Evolutionary conservation across 30 jellyfish, hydroid and myxozoan genomes (phyloP).

Genomic region (Turritopsis dohrnii): DNA sequence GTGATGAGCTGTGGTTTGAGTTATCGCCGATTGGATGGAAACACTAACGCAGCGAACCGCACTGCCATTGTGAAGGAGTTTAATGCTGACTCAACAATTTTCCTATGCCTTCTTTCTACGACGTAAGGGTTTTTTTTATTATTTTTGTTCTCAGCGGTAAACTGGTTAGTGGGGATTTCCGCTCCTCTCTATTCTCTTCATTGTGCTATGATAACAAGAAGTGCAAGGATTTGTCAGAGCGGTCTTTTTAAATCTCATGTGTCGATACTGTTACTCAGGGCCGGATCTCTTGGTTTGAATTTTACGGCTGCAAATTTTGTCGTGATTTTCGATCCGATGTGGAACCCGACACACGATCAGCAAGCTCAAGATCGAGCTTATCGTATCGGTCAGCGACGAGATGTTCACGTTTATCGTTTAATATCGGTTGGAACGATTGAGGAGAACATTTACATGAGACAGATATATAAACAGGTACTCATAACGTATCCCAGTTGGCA

Average conservation of each 20-base stretch:
- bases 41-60: constrained; percentile 46
- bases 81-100: constrained; percentile 47
- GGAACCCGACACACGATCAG: constrained; percentile 77
- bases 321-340: constrained; percentile 64
- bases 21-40: constrained; percentile 66
- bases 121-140: constrained; percentile 47
- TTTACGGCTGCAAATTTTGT: constrained; percentile 82
- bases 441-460: constrained; percentile 71
- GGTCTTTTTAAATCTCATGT: too few species aligned
- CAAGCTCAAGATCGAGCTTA: constrained; percentile 93
- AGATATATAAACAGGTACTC: constrained; percentile 65
- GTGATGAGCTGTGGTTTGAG: constrained; percentile 57
- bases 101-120: constrained; percentile 63
- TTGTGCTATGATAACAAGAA: too few species aligned
- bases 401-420: constrained; percentile 71
- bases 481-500: background rate
- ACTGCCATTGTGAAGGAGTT: constrained; percentile 47
- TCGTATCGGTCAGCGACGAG: constrained; percentile 80
- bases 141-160: background rate
- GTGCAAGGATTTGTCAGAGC: too few species aligned
- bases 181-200: too few species aligned
- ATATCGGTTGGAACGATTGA: constrained; percentile 70
- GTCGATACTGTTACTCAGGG: constrained; percentile 37
- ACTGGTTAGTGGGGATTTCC: background rate
- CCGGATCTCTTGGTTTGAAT: constrained; percentile 80